These are phyloP conservation scores for Meteorus colon DNA, from an alignment of 2,888 invertebrate genomes.

Conservation along the genomic window DNA sequence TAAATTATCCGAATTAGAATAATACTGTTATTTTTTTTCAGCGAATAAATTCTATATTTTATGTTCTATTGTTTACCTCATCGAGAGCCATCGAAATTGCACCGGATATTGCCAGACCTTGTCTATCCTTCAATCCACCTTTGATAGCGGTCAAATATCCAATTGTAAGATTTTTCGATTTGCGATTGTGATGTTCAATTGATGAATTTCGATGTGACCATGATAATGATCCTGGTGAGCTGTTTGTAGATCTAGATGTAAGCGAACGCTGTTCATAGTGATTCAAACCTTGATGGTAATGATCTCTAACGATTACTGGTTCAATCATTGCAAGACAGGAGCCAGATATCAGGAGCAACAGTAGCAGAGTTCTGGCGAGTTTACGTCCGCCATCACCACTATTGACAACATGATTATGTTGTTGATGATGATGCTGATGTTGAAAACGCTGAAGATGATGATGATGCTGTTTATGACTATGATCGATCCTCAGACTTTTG, in stretches of 20 bases:
- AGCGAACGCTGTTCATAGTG: slow-evolving; percentile 41
- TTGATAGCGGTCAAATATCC: slow-evolving; percentile 91
- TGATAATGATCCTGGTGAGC: slow-evolving; percentile 24
- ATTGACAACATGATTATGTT: slow-evolving; percentile 37
- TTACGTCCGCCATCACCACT: slow-evolving; percentile 73
- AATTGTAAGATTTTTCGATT: slow-evolving; percentile 78
- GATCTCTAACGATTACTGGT: slow-evolving; percentile 50
- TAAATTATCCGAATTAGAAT: background rate
- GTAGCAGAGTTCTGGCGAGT: slow-evolving; percentile 75
- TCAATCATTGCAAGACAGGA: slow-evolving; percentile 59
- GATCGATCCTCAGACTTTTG: slow-evolving; percentile 26
- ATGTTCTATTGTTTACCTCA: slow-evolving; percentile 76
- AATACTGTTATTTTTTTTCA: background rate
- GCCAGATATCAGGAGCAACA: slow-evolving; percentile 77
- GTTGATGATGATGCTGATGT: slow-evolving; percentile 53
- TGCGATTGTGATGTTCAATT: slow-evolving; percentile 43
- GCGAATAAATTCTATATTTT: background rate
- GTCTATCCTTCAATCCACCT: slow-evolving; percentile 84
- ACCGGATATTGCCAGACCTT: slow-evolving; percentile 91
- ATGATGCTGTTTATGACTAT: slow-evolving; percentile 31
- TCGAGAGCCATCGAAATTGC: slow-evolving; percentile 92
- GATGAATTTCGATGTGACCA: slow-evolving; percentile 25
- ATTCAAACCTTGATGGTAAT: slow-evolving; percentile 34
- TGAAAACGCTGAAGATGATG: slow-evolving; percentile 50
- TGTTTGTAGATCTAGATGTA: slow-evolving; percentile 41